phyloP scores from a whole-genome alignment of 2,797 vertebrate genomes.

The Lagorchestes hirsutus region DNA sequence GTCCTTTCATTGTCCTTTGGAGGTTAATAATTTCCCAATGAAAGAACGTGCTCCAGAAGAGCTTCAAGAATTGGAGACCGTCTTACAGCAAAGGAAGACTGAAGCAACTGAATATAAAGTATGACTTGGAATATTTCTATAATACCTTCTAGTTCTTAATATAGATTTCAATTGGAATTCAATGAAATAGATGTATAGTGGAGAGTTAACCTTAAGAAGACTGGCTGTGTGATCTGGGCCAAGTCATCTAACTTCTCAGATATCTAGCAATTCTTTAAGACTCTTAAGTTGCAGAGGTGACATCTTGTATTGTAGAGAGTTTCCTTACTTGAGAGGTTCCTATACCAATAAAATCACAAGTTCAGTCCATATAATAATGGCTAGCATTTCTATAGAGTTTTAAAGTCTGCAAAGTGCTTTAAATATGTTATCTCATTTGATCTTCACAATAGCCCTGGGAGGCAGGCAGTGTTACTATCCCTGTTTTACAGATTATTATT shows the following conservation, averaged over 20 bases:
- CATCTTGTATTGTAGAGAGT: not conserved
- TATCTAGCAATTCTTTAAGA: not conserved
- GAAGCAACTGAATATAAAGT: slow-evolving; percentile 89
- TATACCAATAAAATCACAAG: not conserved
- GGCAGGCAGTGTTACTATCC: not conserved
- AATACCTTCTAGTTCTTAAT: slow-evolving; percentile 44
- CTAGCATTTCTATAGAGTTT: not conserved
- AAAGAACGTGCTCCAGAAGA: slow-evolving; percentile 89
- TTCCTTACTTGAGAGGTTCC: not conserved
- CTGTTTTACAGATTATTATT: not conserved
- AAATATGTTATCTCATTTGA: not conserved
- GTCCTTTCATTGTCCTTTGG: slow-evolving; percentile 91
- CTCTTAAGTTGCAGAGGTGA: not conserved
- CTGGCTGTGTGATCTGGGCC: not conserved
- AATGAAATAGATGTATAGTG: not conserved
- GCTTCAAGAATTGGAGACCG: slow-evolving; percentile 85
- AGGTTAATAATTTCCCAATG: slow-evolving; percentile 94
- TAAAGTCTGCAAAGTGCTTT: not conserved
- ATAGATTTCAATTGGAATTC: slow-evolving; percentile 31
- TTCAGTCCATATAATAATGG: not conserved
- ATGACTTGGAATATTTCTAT: slow-evolving; percentile 66
- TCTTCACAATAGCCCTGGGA: not conserved
- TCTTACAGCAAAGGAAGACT: slow-evolving; percentile 86
- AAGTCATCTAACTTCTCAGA: not conserved
- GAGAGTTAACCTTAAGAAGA: not conserved